A percentile compares a stretch with the other conserved stretches of the same genome.
Conservation (phyloP, 2,113 vertebrate species). For the Ibidorhyncha struthersii region DNA sequence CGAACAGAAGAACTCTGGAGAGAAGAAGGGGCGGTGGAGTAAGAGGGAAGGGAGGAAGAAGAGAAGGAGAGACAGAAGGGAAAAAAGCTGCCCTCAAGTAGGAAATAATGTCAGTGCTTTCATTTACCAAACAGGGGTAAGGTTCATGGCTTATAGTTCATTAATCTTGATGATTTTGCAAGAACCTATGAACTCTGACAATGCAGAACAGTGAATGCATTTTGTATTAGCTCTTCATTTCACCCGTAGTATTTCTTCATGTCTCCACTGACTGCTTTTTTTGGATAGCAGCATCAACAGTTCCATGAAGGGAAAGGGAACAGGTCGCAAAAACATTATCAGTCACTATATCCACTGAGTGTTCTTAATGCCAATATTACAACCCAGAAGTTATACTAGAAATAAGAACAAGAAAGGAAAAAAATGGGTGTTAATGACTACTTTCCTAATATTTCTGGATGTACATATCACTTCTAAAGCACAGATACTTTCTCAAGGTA, state of each 20-base stretch:
- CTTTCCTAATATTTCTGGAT: neutral
- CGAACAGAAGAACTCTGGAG: neutral
- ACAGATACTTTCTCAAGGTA: neutral
- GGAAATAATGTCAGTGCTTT: neutral
- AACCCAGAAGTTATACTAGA: neutral
- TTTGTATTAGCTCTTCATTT: neutral
- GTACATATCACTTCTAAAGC: neutral
- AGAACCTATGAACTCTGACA: neutral
- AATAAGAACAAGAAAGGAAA: neutral
- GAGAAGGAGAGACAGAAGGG: neutral
- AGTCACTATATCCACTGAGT: neutral
- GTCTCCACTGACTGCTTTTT: neutral
- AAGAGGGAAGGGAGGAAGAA: neutral
- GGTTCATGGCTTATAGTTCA: neutral
- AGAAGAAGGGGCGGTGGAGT: neutral
- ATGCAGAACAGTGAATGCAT: neutral
- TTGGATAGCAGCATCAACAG: neutral
- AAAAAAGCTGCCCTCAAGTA: neutral
- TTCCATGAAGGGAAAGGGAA: neutral
- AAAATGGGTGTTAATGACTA: neutral
- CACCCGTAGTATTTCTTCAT: neutral
- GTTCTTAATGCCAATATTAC: neutral
- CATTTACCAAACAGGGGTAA: neutral
- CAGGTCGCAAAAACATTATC: neutral
- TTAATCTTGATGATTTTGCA: neutral